A percentile compares a stretch with the other conserved stretches of the same genome.
Conservation (phyloP, 1,140 invertebrate genomes). For the Habropoda laboriosa region DNA sequence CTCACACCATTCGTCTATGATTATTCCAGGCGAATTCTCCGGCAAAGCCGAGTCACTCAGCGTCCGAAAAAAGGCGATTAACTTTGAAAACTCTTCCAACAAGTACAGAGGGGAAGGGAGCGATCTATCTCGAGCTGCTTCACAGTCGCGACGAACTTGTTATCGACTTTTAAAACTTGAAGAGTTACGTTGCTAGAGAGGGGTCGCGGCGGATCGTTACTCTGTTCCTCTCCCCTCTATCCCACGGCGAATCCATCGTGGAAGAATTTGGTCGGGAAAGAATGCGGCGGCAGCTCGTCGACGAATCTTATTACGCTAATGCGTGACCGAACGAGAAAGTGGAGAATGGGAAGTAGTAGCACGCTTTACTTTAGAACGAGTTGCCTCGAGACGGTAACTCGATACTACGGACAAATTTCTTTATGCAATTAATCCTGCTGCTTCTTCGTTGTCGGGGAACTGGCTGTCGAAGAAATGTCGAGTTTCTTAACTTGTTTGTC, state of each 20-base stretch:
- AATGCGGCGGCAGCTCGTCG: background rate
- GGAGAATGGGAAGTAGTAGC: background rate
- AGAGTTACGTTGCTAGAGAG: background rate
- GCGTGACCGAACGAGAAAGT: background rate
- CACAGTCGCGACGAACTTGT: constrained; percentile 5
- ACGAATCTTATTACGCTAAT: constrained; percentile 42
- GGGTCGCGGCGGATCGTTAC: constrained; percentile 2
- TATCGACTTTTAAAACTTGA: constrained; percentile 33
- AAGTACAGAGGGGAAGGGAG: background rate
- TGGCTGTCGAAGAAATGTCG: too few relatives aligned
- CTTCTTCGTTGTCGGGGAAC: too few relatives aligned
- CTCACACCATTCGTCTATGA: constrained; percentile 1
- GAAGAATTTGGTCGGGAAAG: constrained; percentile 7
- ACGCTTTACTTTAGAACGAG: background rate
- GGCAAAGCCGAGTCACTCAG: constrained; percentile 12
- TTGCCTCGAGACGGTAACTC: background rate
- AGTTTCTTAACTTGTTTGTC: background rate
- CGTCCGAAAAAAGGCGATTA: constrained; percentile 4
- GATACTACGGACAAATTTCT: constrained; percentile 6
- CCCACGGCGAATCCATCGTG: background rate
- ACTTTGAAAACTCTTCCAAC: background rate
- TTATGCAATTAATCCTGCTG: background rate
- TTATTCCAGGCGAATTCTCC: constrained; percentile 15
- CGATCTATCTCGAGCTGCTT: background rate
- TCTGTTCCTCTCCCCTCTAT: background rate